Evolutionary conservation across 2,113 vertebrate genomes (phyloP).

Genomic region (Vidua macroura): DNA sequence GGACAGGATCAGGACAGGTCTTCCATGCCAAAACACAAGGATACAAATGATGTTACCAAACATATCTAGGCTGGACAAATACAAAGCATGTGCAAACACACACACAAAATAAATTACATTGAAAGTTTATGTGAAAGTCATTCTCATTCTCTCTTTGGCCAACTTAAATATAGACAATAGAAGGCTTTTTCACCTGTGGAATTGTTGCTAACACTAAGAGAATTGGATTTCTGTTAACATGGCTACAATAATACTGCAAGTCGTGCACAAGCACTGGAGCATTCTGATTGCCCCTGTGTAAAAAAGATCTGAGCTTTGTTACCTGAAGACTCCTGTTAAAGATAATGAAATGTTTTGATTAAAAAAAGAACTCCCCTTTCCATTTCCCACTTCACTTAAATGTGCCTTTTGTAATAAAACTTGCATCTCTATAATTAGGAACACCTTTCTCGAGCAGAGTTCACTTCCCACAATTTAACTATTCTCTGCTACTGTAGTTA

Average conservation of each 20-base stretch:
- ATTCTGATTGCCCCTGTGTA: not conserved
- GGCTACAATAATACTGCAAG: not conserved
- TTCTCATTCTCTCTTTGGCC: not conserved
- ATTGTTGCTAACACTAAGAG: not conserved
- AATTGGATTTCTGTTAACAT: not conserved
- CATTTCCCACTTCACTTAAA: constrained; percentile 21
- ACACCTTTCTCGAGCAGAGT: constrained; percentile 8
- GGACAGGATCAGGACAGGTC: not conserved
- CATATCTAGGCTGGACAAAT: not conserved
- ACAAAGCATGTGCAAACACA: not conserved
- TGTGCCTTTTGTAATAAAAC: constrained; percentile 1
- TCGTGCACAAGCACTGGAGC: not conserved
- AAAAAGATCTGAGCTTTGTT: not conserved
- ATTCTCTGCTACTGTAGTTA: constrained; percentile 36
- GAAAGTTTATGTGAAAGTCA: not conserved
- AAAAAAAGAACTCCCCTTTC: not conserved
- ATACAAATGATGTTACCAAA: not conserved
- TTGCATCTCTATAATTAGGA: constrained; percentile 43
- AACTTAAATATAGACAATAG: not conserved
- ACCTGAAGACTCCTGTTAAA: constrained; percentile 7
- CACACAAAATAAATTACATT: not conserved
- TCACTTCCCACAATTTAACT: constrained; percentile 30
- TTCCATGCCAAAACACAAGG: not conserved
- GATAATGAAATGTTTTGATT: constrained; percentile 40
- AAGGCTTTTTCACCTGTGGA: not conserved